A percentile compares a stretch with the other conserved stretches of the same genome.
Evolutionary conservation across 35 echinoderm and acorn worm species (phyloP).

Genomic region (Heliocidaris tuberculata): DNA sequence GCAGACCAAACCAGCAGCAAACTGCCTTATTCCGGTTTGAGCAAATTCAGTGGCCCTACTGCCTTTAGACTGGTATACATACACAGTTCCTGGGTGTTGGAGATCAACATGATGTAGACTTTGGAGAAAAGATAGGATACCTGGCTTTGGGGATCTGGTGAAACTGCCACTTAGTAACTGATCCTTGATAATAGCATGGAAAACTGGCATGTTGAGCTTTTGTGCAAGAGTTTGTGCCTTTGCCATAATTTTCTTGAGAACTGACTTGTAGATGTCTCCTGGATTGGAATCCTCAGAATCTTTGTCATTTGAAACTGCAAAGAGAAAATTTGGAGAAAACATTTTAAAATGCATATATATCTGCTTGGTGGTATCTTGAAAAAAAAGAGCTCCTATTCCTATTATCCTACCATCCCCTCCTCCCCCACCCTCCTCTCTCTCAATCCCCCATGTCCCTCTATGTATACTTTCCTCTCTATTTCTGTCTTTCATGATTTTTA

Average conservation of each 20-base stretch:
- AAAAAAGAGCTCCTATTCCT: too few relatives aligned
- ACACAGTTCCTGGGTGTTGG: conserved; percentile 59
- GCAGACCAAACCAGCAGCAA: conserved; percentile 28
- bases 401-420: too few relatives aligned
- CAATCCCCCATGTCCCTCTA: neutral
- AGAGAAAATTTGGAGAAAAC: neutral
- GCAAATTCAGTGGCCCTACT: neutral
- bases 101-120: conserved; percentile 51
- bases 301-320: neutral
- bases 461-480: neutral
- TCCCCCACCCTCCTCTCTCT: too few relatives aligned
- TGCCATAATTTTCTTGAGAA: neutral
- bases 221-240: neutral
- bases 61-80: conserved; percentile 17
- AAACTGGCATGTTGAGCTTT: neutral
- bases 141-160: conserved; percentile 51
- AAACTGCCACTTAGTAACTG: conserved; percentile 4
- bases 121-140: conserved; percentile 58
- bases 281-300: neutral
- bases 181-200: conserved; percentile 16
- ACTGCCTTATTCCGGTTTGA: conserved; percentile 51
- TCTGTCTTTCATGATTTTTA: neutral
- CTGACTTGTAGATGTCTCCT: neutral
- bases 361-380: too few relatives aligned
- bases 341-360: neutral